Evolutionary conservation across 1,140 invertebrate genomes (phyloP).

Genomic region (Meloidogyne floridensis): DNA sequence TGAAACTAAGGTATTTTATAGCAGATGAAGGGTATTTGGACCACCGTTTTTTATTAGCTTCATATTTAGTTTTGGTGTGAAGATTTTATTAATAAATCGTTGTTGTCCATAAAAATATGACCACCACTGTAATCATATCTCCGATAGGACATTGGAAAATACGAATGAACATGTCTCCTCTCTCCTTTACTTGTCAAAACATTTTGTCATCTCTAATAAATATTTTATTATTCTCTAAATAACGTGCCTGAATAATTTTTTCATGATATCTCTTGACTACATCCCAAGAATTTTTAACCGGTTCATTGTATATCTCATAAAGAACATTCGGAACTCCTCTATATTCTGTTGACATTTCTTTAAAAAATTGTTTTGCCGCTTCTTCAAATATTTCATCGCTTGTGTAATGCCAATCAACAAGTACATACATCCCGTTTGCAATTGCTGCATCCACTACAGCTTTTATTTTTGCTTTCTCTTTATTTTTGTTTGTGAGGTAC

Average conservation of each 20-base stretch:
- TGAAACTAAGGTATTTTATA: no score
- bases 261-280: not conserved
- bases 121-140: no score
- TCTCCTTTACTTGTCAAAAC: no score
- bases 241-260: not conserved
- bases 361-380: constrained; percentile 3
- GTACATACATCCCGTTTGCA: not conserved
- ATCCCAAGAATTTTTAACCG: not conserved
- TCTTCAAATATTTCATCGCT: not conserved
- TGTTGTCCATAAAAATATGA: no score
- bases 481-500: not conserved
- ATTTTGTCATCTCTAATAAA: no score
- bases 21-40: no score
- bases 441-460: constrained; percentile 16
- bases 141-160: no score
- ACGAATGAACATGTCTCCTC: no score
- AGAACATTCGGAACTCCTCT: not conserved
- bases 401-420: constrained; percentile 17
- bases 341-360: constrained; percentile 12
- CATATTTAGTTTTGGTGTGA: no score
- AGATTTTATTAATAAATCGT: no score
- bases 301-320: constrained; percentile 22
- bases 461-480: not conserved
- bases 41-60: no score
- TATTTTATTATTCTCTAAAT: no score